These are phyloP conservation scores for Corythornis madagascariensis DNA, from an alignment of 2,113 vertebrate species.

Conservation along the genomic window DNA sequence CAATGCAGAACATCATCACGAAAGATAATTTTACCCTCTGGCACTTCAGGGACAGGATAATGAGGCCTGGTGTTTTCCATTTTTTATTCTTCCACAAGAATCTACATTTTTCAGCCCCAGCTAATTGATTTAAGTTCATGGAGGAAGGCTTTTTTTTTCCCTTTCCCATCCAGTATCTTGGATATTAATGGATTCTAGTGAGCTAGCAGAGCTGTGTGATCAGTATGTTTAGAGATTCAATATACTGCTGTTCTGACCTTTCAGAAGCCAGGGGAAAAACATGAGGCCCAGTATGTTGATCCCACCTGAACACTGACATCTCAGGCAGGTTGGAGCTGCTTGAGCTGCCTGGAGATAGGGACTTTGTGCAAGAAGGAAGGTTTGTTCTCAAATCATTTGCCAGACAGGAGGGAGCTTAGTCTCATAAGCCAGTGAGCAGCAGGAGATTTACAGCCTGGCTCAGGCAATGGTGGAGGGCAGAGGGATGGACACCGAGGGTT, in stretches of 20 bases:
- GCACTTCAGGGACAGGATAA: constrained; percentile 66
- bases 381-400: background rate
- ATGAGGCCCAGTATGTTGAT: constrained; percentile 33
- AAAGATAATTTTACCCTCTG: constrained; percentile 70
- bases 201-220: constrained; percentile 54
- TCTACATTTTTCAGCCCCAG: constrained; percentile 55
- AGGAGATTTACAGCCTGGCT: background rate
- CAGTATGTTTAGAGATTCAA: constrained; percentile 66
- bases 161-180: constrained; percentile 22
- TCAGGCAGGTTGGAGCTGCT: constrained; percentile 8
- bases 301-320: background rate
- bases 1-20: constrained; percentile 79
- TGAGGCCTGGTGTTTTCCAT: constrained; percentile 60
- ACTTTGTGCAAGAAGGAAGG: background rate
- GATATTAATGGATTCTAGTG: constrained; percentile 70
- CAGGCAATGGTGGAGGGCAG: background rate
- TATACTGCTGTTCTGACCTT: constrained; percentile 54
- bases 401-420: background rate
- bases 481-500: background rate
- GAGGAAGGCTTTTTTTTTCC: constrained; percentile 1
- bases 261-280: constrained; percentile 48
- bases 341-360: background rate
- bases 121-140: constrained; percentile 71
- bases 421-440: background rate
- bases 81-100: constrained; percentile 68